Percentiles rank a stretch among this genome's conserved stretches.
Conservation (phyloP, 2,888 invertebrate genomes). For the Drosophila acutilabella region DNA sequence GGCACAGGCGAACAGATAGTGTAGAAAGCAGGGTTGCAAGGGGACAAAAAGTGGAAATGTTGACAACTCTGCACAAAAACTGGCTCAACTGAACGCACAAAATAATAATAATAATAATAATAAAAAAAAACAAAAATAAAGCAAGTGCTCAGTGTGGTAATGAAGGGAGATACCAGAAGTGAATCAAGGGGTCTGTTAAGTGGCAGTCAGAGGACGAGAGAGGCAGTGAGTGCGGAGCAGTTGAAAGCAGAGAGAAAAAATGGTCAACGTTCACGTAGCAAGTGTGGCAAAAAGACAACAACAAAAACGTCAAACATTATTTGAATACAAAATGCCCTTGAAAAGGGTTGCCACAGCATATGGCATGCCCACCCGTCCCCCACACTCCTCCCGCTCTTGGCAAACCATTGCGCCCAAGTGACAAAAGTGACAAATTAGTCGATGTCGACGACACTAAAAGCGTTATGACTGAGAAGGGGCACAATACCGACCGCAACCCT, state of each 20-base stretch:
- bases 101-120: slow-evolving; percentile 35
- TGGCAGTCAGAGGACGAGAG: background rate
- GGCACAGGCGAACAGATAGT: no score
- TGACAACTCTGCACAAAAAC: slow-evolving; percentile 28
- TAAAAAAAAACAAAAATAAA: slow-evolving; percentile 34
- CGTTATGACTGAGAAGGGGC: slow-evolving; percentile 57
- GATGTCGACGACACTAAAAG: slow-evolving; percentile 68
- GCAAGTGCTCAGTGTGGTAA: background rate
- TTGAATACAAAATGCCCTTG: slow-evolving; percentile 80
- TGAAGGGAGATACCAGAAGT: background rate
- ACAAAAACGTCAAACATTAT: slow-evolving; percentile 72
- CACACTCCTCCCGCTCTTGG: no score
- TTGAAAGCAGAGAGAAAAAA: slow-evolving; percentile 4
- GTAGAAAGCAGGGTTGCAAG: no score
- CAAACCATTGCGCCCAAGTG: slow-evolving; percentile 47
- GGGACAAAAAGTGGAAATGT: slow-evolving; percentile 1
- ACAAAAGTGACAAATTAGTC: slow-evolving; percentile 83
- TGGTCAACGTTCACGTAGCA: slow-evolving; percentile 48
- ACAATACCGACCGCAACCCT: slow-evolving; percentile 40
- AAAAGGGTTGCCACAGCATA: slow-evolving; percentile 68
- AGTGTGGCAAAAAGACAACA: slow-evolving; percentile 30
- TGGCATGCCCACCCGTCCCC: slow-evolving; percentile 16
- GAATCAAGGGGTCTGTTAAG: background rate
- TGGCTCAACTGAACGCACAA: slow-evolving; percentile 24
- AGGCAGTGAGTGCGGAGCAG: no score